Base-by-base conservation (phyloP, 1,140 invertebrate genomes). In the Lineus longissimus region DNA sequence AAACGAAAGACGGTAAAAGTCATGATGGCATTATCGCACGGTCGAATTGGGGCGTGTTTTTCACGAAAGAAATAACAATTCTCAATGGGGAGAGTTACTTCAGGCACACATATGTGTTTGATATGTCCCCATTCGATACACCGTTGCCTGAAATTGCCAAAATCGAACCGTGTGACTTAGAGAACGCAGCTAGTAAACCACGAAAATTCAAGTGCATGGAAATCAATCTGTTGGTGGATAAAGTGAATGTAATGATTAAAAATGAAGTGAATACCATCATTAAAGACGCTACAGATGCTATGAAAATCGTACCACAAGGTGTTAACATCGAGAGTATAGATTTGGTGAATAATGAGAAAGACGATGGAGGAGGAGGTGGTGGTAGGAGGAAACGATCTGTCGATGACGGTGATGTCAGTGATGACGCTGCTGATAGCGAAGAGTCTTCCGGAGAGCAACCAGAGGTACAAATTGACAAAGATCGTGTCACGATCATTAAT, bases 211-310 rank as follows among this genome's bases (percentile, higher is more conserved):
- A 51, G 25, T 51, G 47, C 47, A 51, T 51, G 47, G 47, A 51
- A 51, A 51, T 51, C n/a, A 51, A 51, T n/a, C 6, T 51, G n/a
- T n/a, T 51, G 47, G 47, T 51, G 47, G 47, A 51, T n/a, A 51
- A 51, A n/a, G 47, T 51, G 6, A 51, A 51, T 27, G 6, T 23
- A n/a, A 51, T 4, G 47, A 51, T 51, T 7, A 51, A 51, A 51
- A 51, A 51, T n/a, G 47, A 51, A 51, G 47, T 51, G 47, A 51
- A 51, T n/a, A n/a, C 6, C 6, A 51, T 51, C 47, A 51, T 51
- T 6, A 51, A 51, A 51, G 47, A 51, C n/a, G 47, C n/a, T 6
- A 51, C 47, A 6, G 47, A 51, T 4, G 47, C 47, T 7, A 7
- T 51, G n/a, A 51, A 51, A n/a, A 51, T 51, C 4, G 47, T 51